These are phyloP conservation scores for Channa striata DNA, from an alignment of 2,797 vertebrate genomes.

Conservation along the genomic window DNA sequence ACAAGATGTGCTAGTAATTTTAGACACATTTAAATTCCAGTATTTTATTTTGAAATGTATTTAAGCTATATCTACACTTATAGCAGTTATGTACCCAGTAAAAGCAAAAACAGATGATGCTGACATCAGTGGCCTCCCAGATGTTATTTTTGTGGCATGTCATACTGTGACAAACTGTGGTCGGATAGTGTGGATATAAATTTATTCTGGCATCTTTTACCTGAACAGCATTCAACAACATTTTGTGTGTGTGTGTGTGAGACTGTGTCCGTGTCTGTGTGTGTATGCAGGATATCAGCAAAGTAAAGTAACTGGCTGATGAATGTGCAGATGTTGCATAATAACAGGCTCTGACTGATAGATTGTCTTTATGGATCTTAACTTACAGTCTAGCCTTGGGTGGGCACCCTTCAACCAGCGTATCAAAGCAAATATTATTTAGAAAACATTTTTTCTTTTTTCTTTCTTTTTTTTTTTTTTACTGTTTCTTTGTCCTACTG, in stretches of 20 bases:
- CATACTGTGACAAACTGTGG: slow-evolving; percentile 1
- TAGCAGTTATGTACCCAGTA: neutral
- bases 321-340: slow-evolving; percentile 46
- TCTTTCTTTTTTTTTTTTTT: slow-evolving; percentile 46
- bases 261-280: slow-evolving; percentile 3
- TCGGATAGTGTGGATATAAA: slow-evolving; percentile 25
- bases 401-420: slow-evolving; percentile 52
- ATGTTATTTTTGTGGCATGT: slow-evolving; percentile 9
- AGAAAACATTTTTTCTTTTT: slow-evolving; percentile 39
- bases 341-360: slow-evolving; percentile 33
- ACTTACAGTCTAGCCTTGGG: slow-evolving; percentile 64
- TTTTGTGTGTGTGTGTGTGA: slow-evolving; percentile 13
- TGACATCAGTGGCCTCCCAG: neutral
- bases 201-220: slow-evolving; percentile 27
- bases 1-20: neutral
- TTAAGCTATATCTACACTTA: neutral
- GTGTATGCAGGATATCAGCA: slow-evolving; percentile 21
- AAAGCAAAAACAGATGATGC: neutral
- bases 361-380: slow-evolving; percentile 49
- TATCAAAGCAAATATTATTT: slow-evolving; percentile 67
- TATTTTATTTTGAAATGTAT: slow-evolving; percentile 4
- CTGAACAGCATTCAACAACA: slow-evolving; percentile 12
- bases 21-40: neutral
- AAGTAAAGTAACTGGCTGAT: slow-evolving; percentile 28
- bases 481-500: slow-evolving; percentile 63